These are phyloP conservation scores for Lathamus discolor DNA, from an alignment of 2,113 vertebrate genomes.

Conservation along the genomic window DNA sequence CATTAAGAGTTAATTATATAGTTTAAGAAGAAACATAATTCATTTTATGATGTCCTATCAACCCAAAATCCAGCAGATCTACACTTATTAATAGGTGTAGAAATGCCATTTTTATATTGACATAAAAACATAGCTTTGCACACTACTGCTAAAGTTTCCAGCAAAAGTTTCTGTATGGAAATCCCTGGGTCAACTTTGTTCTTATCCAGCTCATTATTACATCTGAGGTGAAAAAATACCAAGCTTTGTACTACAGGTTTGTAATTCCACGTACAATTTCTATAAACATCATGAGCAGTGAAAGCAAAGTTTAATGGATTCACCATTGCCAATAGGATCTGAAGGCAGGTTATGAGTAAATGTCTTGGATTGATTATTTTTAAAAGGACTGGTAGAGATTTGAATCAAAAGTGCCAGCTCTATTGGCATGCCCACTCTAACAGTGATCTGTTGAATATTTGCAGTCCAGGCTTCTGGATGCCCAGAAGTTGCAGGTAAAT, in stretches of 20 bases:
- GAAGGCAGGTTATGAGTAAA: constrained; percentile 30
- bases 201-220: constrained; percentile 45
- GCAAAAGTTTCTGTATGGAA: constrained; percentile 31
- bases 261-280: constrained; percentile 44
- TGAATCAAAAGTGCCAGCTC: neutral
- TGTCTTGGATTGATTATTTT: constrained; percentile 28
- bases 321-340: constrained; percentile 5
- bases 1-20: constrained; percentile 91
- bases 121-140: constrained; percentile 9
- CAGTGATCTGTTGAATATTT: neutral
- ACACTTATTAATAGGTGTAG: constrained; percentile 52
- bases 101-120: constrained; percentile 72
- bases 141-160: constrained; percentile 12
- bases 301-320: constrained; percentile 64
- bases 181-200: constrained; percentile 53
- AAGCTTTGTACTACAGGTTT: neutral
- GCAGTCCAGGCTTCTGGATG: neutral
- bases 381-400: neutral
- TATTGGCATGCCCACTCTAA: neutral
- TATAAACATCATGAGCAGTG: constrained; percentile 12
- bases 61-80: constrained; percentile 47
- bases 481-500: neutral
- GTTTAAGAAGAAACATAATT: constrained; percentile 76
- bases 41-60: constrained; percentile 69
- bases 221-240: constrained; percentile 38